These are phyloP conservation scores for Mungos mungo DNA, from an alignment of 2,113 vertebrate species.

Conservation along the genomic window DNA sequence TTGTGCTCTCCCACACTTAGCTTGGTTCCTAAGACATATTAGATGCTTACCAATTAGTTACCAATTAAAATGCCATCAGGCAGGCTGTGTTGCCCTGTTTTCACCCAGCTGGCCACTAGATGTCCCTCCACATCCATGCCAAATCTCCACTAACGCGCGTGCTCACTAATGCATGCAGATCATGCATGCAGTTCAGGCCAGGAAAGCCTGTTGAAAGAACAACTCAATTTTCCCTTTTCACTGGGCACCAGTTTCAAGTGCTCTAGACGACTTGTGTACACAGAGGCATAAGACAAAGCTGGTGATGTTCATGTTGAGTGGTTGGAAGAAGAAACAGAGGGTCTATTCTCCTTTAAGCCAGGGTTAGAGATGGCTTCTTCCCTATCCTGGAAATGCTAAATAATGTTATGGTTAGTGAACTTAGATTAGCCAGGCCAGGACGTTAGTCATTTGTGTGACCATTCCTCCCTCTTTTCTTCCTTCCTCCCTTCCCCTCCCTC, in stretches of 20 bases:
- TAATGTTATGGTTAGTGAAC: neutral
- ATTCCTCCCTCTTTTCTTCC: too few species aligned
- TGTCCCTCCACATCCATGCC: conserved; percentile 72
- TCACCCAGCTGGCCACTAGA: conserved; percentile 77
- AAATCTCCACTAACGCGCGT: rapidly evolving
- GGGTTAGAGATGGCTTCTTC: neutral
- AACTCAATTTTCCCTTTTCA: neutral
- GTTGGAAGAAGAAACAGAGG: neutral
- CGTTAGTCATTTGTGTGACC: neutral
- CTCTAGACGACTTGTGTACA: neutral
- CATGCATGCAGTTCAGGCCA: neutral
- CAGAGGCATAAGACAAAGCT: neutral
- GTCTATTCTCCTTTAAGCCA: neutral
- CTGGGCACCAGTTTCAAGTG: neutral
- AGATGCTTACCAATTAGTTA: neutral
- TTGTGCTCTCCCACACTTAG: neutral
- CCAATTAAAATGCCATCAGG: neutral
- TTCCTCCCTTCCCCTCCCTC: rapidly evolving
- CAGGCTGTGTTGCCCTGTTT: neutral
- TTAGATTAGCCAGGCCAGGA: neutral
- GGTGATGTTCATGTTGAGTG: neutral
- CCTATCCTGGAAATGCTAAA: neutral
- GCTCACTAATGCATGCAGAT: rapidly evolving
- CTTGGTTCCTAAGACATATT: neutral
- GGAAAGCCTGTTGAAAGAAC: neutral